Evolutionary conservation across 2,113 vertebrate species (phyloP).

Genomic region (Sminthopsis crassicaudata): DNA sequence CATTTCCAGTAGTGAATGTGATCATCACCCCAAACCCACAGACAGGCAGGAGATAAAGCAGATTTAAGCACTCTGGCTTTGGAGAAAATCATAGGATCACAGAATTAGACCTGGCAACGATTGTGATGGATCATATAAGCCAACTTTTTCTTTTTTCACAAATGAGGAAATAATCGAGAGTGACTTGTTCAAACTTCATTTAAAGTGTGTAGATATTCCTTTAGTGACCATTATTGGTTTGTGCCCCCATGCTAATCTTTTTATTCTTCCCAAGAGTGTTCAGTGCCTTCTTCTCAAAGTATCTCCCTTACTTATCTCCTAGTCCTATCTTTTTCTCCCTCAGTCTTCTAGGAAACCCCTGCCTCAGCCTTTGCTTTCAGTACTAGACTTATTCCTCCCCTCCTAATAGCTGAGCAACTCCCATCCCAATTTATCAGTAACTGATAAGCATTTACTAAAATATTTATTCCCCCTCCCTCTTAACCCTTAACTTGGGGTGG

Average conservation of each 20-base stretch:
- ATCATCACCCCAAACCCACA: neutral
- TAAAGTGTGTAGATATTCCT: neutral
- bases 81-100: neutral
- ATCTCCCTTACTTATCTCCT: neutral
- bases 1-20: neutral
- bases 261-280: neutral
- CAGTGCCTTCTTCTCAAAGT: neutral
- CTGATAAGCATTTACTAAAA: neutral
- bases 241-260: neutral
- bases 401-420: neutral
- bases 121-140: neutral
- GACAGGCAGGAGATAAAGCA: neutral
- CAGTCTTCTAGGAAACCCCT: neutral
- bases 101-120: neutral
- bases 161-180: neutral
- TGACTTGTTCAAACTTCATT: neutral
- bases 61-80: neutral
- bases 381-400: neutral
- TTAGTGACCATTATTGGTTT: constrained; percentile 49
- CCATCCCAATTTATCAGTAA: neutral
- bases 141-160: neutral
- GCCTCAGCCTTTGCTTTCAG: neutral
- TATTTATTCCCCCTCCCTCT: neutral
- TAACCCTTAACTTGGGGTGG: neutral
- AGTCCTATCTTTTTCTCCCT: neutral